A percentile compares a stretch with the other conserved stretches of the same genome.
These are phyloP conservation scores for Drosophila burlai DNA, from an alignment of 1,140 invertebrate genomes.

Conservation along the genomic window DNA sequence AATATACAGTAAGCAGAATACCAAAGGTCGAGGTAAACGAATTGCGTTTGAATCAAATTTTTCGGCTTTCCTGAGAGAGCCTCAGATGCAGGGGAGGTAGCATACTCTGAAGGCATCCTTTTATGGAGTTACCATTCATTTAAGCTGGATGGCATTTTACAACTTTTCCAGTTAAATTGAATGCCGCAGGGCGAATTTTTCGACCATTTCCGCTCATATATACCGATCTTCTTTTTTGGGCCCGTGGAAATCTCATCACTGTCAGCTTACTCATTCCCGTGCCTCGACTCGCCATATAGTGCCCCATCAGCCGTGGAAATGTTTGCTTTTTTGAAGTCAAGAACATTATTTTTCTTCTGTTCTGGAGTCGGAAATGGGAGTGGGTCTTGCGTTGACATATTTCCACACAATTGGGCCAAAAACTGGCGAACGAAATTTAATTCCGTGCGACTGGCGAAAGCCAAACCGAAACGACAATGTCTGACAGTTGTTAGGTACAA, in stretches of 20 bases:
- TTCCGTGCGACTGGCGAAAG: conserved; percentile 55
- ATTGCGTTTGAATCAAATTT: conserved; percentile 1
- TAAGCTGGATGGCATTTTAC: not conserved
- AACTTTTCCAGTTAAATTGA: conserved; percentile 26
- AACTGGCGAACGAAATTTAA: conserved; percentile 69
- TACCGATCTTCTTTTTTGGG: not conserved
- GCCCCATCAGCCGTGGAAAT: conserved; percentile 29
- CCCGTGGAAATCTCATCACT: conserved; percentile 68
- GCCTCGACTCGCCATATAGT: not conserved
- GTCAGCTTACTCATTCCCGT: conserved; percentile 61
- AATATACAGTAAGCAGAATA: not conserved
- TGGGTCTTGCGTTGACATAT: conserved; percentile 56
- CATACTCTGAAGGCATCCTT: not conserved
- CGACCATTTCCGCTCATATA: conserved; percentile 4
- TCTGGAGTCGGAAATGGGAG: conserved; percentile 8
- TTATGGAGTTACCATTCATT: not conserved
- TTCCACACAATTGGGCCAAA: conserved; percentile 70
- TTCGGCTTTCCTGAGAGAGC: not conserved
- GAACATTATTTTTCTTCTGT: conserved; percentile 40
- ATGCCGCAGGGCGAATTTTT: conserved; percentile 9
- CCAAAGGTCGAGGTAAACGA: not conserved
- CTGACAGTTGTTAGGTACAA: conserved; percentile 64
- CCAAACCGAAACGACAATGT: conserved; percentile 40
- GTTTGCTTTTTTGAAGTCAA: conserved; percentile 44
- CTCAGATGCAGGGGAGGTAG: not conserved